These are phyloP conservation scores for Drosophila gunungcola DNA, from an alignment of 1,140 invertebrate genomes.

Conservation along the genomic window DNA sequence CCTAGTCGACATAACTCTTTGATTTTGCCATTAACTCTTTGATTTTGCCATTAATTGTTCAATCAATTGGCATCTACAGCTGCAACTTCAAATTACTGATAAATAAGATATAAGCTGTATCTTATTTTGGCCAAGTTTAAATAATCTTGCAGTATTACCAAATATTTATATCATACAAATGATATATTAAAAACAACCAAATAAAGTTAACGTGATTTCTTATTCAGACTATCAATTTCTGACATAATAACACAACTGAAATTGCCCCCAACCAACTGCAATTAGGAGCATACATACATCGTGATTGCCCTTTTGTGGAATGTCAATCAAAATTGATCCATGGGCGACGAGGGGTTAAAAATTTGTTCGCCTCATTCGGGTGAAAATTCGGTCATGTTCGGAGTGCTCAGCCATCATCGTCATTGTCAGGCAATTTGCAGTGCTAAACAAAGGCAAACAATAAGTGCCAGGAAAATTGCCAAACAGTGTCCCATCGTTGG, in stretches of 20 bases:
- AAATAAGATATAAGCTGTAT: no score
- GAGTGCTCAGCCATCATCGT: conserved; percentile 13
- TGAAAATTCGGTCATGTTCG: conserved; percentile 33
- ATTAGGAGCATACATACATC: conserved; percentile 13
- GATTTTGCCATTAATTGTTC: no score
- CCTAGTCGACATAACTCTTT: no score
- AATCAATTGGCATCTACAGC: no score
- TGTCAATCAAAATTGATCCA: conserved; percentile 39
- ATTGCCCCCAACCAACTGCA: background rate
- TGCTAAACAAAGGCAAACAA: conserved; percentile 32
- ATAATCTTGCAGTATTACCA: no score
- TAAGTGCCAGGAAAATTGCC: conserved; percentile 39
- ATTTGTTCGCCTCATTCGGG: conserved; percentile 15
- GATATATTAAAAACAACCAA: no score
- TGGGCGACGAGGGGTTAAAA: background rate
- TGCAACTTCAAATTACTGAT: no score
- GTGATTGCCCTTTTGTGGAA: conserved; percentile 32
- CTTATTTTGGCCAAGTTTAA: no score
- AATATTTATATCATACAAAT: no score
- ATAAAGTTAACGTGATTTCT: no score
- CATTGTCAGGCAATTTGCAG: conserved; percentile 41
- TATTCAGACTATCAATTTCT: no score
- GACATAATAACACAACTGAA: background rate
- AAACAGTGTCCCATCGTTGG: conserved; percentile 20
- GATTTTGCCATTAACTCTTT: no score